Percentiles rank a stretch among this genome's conserved stretches.
Evolutionary conservation across 1,140 invertebrate genomes (phyloP).

Genomic region (Scaptomyza hsui): DNA sequence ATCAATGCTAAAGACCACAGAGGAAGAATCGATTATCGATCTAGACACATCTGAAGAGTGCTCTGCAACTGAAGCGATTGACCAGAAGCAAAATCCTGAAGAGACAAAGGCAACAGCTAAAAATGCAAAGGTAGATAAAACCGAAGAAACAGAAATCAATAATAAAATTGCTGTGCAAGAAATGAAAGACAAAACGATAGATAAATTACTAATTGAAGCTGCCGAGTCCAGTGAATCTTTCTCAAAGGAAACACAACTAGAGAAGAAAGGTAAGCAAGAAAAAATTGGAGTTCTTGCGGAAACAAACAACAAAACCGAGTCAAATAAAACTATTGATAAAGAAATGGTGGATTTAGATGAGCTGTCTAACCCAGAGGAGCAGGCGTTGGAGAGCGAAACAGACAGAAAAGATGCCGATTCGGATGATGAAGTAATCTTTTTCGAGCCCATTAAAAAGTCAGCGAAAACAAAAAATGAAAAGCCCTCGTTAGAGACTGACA

Average conservation of each 20-base stretch:
- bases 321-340: neutral
- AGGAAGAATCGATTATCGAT: conserved; percentile 11
- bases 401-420: conserved; percentile 52
- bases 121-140: conserved; percentile 8
- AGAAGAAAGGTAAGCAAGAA: neutral
- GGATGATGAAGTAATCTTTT: conserved; percentile 75
- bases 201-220: conserved; percentile 10
- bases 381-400: neutral
- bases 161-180: conserved; percentile 15
- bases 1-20: neutral
- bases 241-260: neutral
- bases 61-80: conserved; percentile 1
- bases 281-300: neutral
- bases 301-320: neutral
- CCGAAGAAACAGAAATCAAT: neutral
- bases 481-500: neutral
- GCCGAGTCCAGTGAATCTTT: neutral
- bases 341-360: neutral
- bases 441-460: conserved; percentile 52
- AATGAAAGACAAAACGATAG: conserved; percentile 12
- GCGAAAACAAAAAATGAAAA: conserved; percentile 14
- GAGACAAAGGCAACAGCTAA: neutral
- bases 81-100: neutral
- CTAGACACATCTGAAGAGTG: conserved; percentile 19
- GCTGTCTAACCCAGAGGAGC: neutral